Conservation (phyloP, 2,888 invertebrate species). For the Macaria liturata region DNA sequence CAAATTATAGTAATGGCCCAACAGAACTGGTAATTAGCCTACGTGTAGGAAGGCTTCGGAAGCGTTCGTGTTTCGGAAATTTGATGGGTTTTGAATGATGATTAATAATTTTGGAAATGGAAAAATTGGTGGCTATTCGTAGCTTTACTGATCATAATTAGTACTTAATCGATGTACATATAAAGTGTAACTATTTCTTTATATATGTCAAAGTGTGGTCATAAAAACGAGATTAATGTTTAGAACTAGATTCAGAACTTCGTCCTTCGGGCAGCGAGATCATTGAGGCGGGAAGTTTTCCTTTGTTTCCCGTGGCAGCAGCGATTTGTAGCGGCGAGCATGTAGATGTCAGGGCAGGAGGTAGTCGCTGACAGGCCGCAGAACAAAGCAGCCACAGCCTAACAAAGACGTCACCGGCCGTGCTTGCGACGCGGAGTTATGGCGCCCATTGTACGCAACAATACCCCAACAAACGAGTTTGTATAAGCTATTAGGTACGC, state of each 20-base stretch:
- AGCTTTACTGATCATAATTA: too few species aligned
- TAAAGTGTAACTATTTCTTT: too few species aligned
- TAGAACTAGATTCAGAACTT: conserved; percentile 2
- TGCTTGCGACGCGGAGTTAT: conserved; percentile 82
- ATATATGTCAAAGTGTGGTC: too few species aligned
- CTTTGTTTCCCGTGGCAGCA: conserved; percentile 38
- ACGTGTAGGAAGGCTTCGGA: conserved; percentile 59
- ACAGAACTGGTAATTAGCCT: conserved; percentile 77
- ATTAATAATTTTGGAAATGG: conserved; percentile 51
- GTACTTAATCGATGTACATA: too few species aligned
- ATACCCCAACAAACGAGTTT: conserved; percentile 84
- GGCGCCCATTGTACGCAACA: conserved; percentile 83
- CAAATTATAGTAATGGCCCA: conserved; percentile 78
- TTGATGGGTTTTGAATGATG: conserved; percentile 50
- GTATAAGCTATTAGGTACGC: conserved; percentile 84
- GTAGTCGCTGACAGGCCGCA: conserved; percentile 68
- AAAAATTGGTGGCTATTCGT: conserved; percentile 28
- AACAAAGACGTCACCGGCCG: conserved; percentile 84
- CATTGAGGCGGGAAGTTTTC: conserved; percentile 27
- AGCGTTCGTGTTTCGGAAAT: conserved; percentile 47
- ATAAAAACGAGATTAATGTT: too few species aligned
- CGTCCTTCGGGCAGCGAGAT: conserved; percentile 12
- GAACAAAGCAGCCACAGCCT: conserved; percentile 75
- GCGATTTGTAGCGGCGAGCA: conserved; percentile 45
- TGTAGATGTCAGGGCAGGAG: conserved; percentile 52